These are phyloP conservation scores for Eumerus sabulonum DNA, from an alignment of 2,888 invertebrate species.

Conservation along the genomic window DNA sequence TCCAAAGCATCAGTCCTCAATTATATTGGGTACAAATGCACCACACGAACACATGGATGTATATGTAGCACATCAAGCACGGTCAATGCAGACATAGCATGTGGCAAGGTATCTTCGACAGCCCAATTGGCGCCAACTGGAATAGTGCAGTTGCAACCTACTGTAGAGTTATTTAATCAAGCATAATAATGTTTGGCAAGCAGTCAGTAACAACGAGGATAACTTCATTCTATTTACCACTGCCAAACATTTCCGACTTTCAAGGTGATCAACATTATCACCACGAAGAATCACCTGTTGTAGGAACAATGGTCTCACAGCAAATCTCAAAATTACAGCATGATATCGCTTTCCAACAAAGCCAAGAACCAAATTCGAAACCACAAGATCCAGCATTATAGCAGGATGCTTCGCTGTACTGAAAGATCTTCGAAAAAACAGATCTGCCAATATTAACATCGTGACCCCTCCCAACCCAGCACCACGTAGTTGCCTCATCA, in stretches of 20 bases:
- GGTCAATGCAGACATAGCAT: too few relatives aligned
- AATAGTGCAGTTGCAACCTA: too few relatives aligned
- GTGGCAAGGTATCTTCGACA: too few relatives aligned
- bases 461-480: not conserved
- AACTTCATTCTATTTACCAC: not conserved
- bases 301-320: conserved; percentile 10
- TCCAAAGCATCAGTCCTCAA: too few relatives aligned
- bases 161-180: too few relatives aligned
- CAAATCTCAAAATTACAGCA: conserved; percentile 6
- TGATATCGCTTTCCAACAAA: not conserved
- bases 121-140: too few relatives aligned
- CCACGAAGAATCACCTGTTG: not conserved
- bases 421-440: not conserved
- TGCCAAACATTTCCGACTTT: conserved; percentile 8
- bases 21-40: too few relatives aligned
- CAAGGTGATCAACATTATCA: conserved; percentile 4
- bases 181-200: not conserved
- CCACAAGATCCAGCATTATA: too few relatives aligned
- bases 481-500: not conserved
- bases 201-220: conserved; percentile 6
- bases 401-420: conserved; percentile 7
- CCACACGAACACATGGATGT: too few relatives aligned
- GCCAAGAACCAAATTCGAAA: too few relatives aligned
- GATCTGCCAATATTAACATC: not conserved
- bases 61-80: too few relatives aligned